Percentiles rank a stretch among this genome's conserved stretches.
Evolutionary conservation across 2,113 vertebrate species (phyloP).

Genomic region (Bathybates hornii): DNA sequence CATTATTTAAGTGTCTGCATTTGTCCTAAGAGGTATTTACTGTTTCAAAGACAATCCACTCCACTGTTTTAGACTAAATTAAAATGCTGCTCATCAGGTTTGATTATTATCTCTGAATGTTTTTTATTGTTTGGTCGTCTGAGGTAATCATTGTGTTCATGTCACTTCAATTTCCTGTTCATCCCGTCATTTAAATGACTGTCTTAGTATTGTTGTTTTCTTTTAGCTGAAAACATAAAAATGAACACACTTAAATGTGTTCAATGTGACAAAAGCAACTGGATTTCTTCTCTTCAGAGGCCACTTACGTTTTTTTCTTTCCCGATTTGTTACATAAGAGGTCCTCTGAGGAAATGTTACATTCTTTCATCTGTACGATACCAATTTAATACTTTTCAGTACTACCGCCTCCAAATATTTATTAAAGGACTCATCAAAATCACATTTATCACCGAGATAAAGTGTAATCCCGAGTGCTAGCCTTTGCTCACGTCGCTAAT

Average conservation of each 20-base stretch:
- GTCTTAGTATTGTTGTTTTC: neutral
- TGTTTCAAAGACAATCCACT: neutral
- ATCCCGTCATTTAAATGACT: neutral
- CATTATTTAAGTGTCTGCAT: neutral
- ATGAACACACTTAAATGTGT: neutral
- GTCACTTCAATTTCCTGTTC: neutral
- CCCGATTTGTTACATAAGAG: constrained; percentile 9
- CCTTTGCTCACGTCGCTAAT: constrained; percentile 17
- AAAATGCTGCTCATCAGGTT: neutral
- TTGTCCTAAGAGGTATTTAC: neutral
- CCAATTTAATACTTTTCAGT: neutral
- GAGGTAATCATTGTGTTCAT: neutral
- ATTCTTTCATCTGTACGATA: neutral
- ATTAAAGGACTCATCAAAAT: neutral
- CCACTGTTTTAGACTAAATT: neutral
- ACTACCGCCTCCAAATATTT: neutral
- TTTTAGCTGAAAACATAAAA: neutral
- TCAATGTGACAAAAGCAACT: neutral
- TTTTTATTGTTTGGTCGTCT: neutral
- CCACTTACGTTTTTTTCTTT: neutral
- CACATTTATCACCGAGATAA: neutral
- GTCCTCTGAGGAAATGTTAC: neutral
- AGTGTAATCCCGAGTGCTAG: neutral
- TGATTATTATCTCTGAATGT: neutral
- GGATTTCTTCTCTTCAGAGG: neutral